Evolutionary conservation across 2,113 vertebrate species (phyloP), one percentile per base, ranked within the genome.

Genomic region (Spermophilus dauricus): DNA sequence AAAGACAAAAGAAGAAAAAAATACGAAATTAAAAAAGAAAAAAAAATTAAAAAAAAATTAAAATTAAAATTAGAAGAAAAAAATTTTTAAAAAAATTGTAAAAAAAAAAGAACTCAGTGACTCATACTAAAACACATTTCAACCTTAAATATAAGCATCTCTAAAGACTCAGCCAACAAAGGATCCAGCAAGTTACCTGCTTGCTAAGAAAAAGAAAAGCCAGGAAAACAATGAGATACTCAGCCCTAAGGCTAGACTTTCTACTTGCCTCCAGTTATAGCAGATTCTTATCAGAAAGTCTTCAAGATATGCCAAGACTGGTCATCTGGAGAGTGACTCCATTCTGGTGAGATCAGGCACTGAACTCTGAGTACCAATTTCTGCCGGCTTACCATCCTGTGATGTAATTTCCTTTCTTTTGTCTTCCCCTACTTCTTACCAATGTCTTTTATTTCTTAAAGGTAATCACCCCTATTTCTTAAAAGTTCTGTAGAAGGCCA

Each of bases 31-130:
- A n/a, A n/a, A n/a, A n/a, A n/a, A n/a, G n/a, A n/a, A n/a, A n/a
- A n/a, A n/a, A n/a, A n/a, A n/a, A n/a, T n/a, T n/a, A n/a, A n/a
- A n/a, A n/a, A n/a, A n/a, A n/a, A n/a, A n/a, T n/a, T n/a, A n/a
- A n/a, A n/a, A n/a, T n/a, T n/a, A n/a, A n/a, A n/a, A n/a, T n/a
- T n/a, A n/a, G n/a, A n/a, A n/a, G n/a, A n/a, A n/a, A n/a, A n/a
- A n/a, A n/a, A n/a, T n/a, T n/a, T n/a, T n/a, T n/a, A n/a, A n/a
- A n/a, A n/a, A n/a, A n/a, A n/a, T n/a, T n/a, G n/a, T n/a, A n/a
- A n/a, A n/a, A n/a, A n/a, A n/a, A n/a, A n/a, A 81, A 96, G 84
- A 96, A 88, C 48, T 96, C 56, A 42, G 48, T 97, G 94, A 92
- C 48, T 98, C 93, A 95, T 39, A 78, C 39, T 86, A 95, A 73